These are phyloP conservation scores for Mungos mungo DNA, from an alignment of 2,113 vertebrate genomes.

Conservation along the genomic window DNA sequence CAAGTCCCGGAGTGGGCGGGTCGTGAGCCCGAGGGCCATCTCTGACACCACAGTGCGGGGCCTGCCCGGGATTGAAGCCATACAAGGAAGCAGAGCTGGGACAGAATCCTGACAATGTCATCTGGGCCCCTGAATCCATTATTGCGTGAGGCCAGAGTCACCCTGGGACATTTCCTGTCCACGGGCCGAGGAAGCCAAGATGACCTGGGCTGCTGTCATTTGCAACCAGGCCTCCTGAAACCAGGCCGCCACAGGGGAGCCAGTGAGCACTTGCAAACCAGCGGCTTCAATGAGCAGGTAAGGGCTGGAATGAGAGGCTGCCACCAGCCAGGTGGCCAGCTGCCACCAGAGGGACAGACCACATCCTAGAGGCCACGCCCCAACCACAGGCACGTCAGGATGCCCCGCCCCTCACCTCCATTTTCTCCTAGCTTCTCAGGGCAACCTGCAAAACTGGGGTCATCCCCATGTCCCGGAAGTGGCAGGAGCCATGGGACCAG, in stretches of 20 bases:
- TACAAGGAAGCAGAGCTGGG: neutral
- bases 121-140: neutral
- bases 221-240: neutral
- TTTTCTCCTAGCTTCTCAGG: neutral
- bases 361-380: neutral
- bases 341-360: neutral
- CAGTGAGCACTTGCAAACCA: fast-evolving
- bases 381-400: fast-evolving
- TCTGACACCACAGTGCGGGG: neutral
- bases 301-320: neutral
- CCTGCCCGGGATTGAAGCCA: neutral
- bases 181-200: fast-evolving
- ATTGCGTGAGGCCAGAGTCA: neutral
- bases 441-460: neutral
- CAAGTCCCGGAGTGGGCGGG: neutral
- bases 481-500: too few species aligned
- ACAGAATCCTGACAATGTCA: neutral
- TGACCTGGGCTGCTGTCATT: neutral
- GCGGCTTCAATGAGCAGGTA: neutral
- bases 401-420: neutral
- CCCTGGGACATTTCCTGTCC: neutral
- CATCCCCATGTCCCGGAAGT: neutral
- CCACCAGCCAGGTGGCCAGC: neutral
- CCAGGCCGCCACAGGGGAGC: neutral
- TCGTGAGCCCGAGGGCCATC: neutral